phyloP scores from a whole-genome alignment of 2,888 invertebrate genomes.

The Aplocera efformata region DNA sequence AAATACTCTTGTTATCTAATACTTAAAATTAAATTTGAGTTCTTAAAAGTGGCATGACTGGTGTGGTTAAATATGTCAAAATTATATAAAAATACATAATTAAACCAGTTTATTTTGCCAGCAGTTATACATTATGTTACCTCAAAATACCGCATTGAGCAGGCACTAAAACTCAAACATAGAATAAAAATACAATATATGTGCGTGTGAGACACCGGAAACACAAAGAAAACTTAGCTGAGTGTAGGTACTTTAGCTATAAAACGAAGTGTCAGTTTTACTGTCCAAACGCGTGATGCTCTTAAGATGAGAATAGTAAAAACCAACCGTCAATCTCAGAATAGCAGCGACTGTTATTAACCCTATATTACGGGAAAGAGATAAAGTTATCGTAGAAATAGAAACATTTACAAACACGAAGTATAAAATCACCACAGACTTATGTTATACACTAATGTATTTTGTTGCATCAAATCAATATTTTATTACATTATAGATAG shows the following conservation, averaged over 20 bases:
- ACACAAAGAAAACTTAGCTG: slow-evolving; percentile 61
- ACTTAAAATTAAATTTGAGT: too few relatives aligned
- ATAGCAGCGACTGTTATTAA: slow-evolving; percentile 55
- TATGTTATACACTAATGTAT: not conserved
- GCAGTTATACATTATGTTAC: too few relatives aligned
- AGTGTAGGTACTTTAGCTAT: slow-evolving; percentile 41
- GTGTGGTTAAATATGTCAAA: too few relatives aligned
- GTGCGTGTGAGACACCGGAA: slow-evolving; percentile 59
- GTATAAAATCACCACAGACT: too few relatives aligned
- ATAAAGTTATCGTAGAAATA: slow-evolving; percentile 6
- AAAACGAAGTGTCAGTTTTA: slow-evolving; percentile 61
- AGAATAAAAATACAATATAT: slow-evolving; percentile 25
- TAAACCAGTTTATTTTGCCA: too few relatives aligned
- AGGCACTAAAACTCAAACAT: not conserved
- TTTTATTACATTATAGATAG: not conserved
- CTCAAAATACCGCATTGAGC: too few relatives aligned
- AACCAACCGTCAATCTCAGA: slow-evolving; percentile 62
- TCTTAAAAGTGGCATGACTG: too few relatives aligned
- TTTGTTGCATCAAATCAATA: not conserved
- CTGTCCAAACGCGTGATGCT: slow-evolving; percentile 57
- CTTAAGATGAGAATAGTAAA: slow-evolving; percentile 60
- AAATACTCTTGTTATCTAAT: too few relatives aligned
- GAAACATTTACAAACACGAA: not conserved
- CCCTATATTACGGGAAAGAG: slow-evolving; percentile 38
- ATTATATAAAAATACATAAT: too few relatives aligned